Evolutionary conservation across 2,888 invertebrate genomes (phyloP).

Genomic region (Eupithecia pulchellata): DNA sequence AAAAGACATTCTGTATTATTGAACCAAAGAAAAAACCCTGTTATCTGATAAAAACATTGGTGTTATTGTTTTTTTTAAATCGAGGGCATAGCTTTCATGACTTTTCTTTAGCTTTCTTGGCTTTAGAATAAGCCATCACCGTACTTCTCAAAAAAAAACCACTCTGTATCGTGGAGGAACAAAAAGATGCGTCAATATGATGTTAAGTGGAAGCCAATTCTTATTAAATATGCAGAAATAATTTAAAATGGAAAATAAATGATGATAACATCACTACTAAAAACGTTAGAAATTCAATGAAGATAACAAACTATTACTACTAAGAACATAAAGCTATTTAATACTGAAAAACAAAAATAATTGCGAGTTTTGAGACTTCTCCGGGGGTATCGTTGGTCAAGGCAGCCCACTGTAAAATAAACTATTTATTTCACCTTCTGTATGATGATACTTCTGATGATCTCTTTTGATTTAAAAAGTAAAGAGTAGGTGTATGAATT

Average conservation of each 20-base stretch:
- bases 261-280: too few species aligned
- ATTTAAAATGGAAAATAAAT: too few species aligned
- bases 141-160: too few species aligned
- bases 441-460: too few species aligned
- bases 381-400: background rate
- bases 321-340: background rate
- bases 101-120: too few species aligned
- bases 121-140: too few species aligned
- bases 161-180: background rate
- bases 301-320: background rate
- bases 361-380: background rate
- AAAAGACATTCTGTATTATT: too few species aligned
- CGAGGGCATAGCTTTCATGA: too few species aligned
- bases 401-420: background rate
- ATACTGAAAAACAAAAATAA: background rate
- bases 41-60: too few species aligned
- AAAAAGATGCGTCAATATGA: background rate
- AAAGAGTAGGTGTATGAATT: background rate
- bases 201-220: background rate
- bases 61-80: too few species aligned
- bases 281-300: background rate
- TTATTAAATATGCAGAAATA: background rate
- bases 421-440: background rate
- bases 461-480: background rate
- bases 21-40: too few species aligned